Evolutionary conservation across 2,113 vertebrate species (phyloP), one percentile per base, ranked within the genome.

Genomic region (Butorides virescens): DNA sequence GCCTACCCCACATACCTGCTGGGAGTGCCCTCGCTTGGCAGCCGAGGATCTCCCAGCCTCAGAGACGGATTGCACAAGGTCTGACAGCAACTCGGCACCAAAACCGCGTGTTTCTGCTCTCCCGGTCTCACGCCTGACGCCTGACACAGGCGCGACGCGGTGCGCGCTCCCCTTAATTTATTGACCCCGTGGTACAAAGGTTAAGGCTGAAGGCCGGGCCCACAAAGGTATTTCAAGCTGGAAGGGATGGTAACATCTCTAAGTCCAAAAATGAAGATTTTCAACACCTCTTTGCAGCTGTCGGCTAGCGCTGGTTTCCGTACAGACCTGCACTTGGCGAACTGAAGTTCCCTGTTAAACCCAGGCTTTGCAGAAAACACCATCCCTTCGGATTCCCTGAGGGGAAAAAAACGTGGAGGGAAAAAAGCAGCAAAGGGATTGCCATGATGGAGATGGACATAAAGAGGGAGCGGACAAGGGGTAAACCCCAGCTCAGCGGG

Each of bases 21-120:
- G 93, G 97, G 92, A 94, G 82, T 90, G 94, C 81, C 90, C 72
- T 88, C 1, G 7, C 75, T 95, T 78, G 90, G 79, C 82, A 87
- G 56, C 39, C 1, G 15, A 76, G 85, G 76, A 72, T 84, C 66
- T 96, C 46, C 37, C 23, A 25, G 68, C 53, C 71, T 58, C n/a
- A 8, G 53, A 52, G 46, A 5, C 2, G 13, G 34, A 67, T 96
- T 97, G 68, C 77, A 29, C 42, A 87, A 96, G 47, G 13, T 37
- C 52, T 47, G 78, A 74, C 15, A 2, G 22, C 58, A 94, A 65
- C 47, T 70, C 29, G 17, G 37, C 49, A 26, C 26, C 82, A 58
- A 62, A 74, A n/a, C 53, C 8, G 5, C 4, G 21, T 29, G 53
- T 73, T 92, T 85, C 84, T 92, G 13, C 10, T 42, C 53, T 49